Conservation (phyloP, 2,888 invertebrate species). For the Pocota personata region DNA sequence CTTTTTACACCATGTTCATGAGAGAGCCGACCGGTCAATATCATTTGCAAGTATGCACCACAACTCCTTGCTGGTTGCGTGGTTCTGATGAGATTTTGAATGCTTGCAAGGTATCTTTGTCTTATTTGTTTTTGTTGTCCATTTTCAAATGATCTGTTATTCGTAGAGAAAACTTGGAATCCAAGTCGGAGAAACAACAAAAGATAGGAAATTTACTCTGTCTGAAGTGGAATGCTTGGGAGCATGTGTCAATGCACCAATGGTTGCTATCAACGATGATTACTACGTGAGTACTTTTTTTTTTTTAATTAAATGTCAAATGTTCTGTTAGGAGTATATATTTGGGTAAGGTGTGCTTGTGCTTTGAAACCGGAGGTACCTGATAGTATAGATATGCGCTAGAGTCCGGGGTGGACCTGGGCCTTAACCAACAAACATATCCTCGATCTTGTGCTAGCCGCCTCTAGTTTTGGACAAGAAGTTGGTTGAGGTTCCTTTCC, state of each 20-base stretch:
- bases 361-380: too few relatives aligned
- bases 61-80: conserved; percentile 98
- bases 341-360: too few relatives aligned
- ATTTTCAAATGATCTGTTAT: too few relatives aligned
- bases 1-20: too few relatives aligned
- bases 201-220: conserved; percentile 94
- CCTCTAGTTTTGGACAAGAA: too few relatives aligned
- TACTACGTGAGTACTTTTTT: conserved; percentile 96
- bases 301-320: too few relatives aligned
- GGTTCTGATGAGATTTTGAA: conserved; percentile 96
- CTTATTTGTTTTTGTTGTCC: not conserved
- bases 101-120: conserved; percentile 85
- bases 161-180: conserved; percentile 85
- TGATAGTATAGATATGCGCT: too few relatives aligned
- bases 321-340: too few relatives aligned
- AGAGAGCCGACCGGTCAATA: conserved; percentile 97
- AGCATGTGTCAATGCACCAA: conserved; percentile 99
- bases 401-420: too few relatives aligned
- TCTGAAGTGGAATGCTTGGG: conserved; percentile 99
- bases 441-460: too few relatives aligned
- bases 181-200: conserved; percentile 90
- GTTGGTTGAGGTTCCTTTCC: too few relatives aligned
- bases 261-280: conserved; percentile 98
- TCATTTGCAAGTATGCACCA: conserved; percentile 98
- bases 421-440: too few relatives aligned